Percentiles rank a stretch among this genome's conserved stretches.
These are phyloP conservation scores for Coracias cyanogaster DNA, from an alignment of 2,797 vertebrate genomes.

Conservation along the genomic window DNA sequence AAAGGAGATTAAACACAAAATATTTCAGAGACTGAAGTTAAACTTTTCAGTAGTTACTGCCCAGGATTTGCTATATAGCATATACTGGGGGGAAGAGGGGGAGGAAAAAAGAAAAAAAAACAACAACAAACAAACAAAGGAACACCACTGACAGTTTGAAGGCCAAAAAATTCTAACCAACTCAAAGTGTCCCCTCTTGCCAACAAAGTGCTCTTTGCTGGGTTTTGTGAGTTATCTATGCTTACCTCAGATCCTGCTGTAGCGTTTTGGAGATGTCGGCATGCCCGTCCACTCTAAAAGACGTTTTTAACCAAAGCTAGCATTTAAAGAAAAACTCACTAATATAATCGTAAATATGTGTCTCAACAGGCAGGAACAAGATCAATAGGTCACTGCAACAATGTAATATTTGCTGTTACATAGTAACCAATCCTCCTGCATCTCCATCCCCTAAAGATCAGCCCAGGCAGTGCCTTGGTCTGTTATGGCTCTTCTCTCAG, in stretches of 20 bases:
- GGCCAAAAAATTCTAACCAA: not conserved
- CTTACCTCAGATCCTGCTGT: not conserved
- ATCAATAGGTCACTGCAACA: not conserved
- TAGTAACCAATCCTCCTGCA: not conserved
- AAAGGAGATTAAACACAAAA: not conserved
- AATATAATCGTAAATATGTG: not conserved
- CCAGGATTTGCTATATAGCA: not conserved
- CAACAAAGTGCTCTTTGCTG: not conserved
- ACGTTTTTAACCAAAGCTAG: not conserved
- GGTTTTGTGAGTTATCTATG: not conserved
- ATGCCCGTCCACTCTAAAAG: not conserved
- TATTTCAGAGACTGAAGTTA: not conserved
- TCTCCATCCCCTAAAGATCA: not conserved
- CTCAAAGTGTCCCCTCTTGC: not conserved
- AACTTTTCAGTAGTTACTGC: not conserved
- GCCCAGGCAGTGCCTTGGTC: not conserved
- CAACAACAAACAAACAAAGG: too few relatives aligned
- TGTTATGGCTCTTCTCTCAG: not conserved
- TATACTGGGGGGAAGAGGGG: not conserved
- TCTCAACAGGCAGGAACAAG: not conserved
- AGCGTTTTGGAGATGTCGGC: not conserved
- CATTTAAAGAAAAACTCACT: not conserved
- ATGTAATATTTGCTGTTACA: too few relatives aligned
- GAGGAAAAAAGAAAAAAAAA: not conserved
- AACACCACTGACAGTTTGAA: not conserved